Evolutionary conservation across 2,888 invertebrate genomes (phyloP), one percentile per base, ranked within the genome.

Genomic region (Coecobrya sp.): DNA sequence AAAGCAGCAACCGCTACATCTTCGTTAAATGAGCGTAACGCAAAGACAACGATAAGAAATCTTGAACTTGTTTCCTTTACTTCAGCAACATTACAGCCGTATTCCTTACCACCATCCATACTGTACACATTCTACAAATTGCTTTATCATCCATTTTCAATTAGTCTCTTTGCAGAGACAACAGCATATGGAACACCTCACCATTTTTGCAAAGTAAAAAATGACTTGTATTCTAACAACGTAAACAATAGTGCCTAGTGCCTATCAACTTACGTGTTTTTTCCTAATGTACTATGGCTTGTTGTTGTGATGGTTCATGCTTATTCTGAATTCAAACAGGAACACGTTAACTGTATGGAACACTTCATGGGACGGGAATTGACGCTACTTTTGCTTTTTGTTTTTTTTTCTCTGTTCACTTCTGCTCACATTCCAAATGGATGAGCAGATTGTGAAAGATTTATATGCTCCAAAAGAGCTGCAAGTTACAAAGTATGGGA

Each of bases 391-490:
- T 19, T 65, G 10, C 25, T 45, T 10, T 45, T 45, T 82, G 10
- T 65, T 76, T 27, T 65, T n/a, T 10, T 22, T n/a, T 70, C 22
- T 85, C 45, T 73, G 65, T 68, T 81, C 82, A 89, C 89, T 89
- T 70, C 82, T 82, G 49, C 62, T 86, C 52, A n/a, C 86, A 91
- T 86, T 86, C 82, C 86, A 86, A 86, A 68, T 27, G 91, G 86
- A 70, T 85, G 81, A 86, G 42, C 91, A 91, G 91, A 82, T 91
- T 91, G 86, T 70, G 86, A 91, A 91, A 91, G 91, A 91, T 91
- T 91, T 91, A 91, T 91, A 86, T 86, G 91, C 81, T 91, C 55
- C 85, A 86, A 91, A 91, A 76, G 65, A 65, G 36, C 65, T 86
- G 65, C n/a, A 62, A 91, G 73, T 70, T 25, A 19, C 8, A 7